Conservation (phyloP, 2,888 invertebrate genomes). For the Caradrina clavipalpis region DNA sequence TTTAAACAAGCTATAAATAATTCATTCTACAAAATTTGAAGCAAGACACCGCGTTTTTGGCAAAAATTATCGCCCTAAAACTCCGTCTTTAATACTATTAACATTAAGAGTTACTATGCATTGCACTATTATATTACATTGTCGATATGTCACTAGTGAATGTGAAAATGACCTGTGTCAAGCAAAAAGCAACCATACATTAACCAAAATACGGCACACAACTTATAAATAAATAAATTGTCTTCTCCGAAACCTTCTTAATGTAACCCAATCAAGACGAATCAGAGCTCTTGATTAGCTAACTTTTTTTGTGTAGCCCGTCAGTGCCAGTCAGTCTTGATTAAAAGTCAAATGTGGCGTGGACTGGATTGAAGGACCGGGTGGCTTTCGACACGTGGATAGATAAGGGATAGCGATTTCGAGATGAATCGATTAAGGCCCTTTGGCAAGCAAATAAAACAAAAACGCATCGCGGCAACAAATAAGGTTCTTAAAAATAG, state of each 20-base stretch:
- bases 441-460: no score
- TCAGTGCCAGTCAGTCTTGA: conserved; percentile 15
- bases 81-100: no score
- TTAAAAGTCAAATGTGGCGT: conserved; percentile 39
- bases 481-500: no score
- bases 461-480: no score
- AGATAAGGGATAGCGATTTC: conserved; percentile 19
- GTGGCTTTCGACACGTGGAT: conserved; percentile 12
- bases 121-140: no score
- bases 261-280: conserved; percentile 1
- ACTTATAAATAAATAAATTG: not conserved
- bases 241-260: not conserved
- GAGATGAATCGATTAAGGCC: conserved; percentile 20
- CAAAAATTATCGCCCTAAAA: no score
- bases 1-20: not conserved
- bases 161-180: not conserved
- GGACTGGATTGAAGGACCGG: conserved; percentile 13
- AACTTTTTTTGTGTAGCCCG: conserved; percentile 29
- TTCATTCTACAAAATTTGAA: no score
- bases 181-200: not conserved
- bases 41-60: no score
- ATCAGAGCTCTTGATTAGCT: conserved; percentile 22
- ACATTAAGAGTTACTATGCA: no score
- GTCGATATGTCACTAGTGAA: no score
- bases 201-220: not conserved